A percentile compares a stretch with the other conserved stretches of the same genome.
Conservation (phyloP, 2,888 invertebrate genomes). For the Ornithoptera priamus region DNA sequence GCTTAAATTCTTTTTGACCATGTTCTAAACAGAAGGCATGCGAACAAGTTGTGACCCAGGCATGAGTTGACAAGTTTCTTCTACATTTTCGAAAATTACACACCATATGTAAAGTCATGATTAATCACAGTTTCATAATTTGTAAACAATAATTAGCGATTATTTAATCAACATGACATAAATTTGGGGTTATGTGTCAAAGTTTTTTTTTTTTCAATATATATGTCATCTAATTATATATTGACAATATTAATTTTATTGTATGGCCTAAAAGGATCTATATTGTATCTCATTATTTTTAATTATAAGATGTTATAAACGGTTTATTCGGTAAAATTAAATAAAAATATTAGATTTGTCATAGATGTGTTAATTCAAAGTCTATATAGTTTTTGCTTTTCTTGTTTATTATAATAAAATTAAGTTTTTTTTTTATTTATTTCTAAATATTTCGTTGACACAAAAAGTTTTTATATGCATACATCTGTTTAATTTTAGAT, state of each 20-base stretch:
- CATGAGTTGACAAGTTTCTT: conserved; percentile 67
- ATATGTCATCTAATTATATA: not conserved
- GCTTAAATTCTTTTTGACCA: conserved; percentile 72
- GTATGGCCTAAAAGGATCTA: too few relatives aligned
- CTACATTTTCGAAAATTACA: conserved; percentile 78
- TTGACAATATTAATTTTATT: conserved; percentile 3
- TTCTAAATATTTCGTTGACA: too few relatives aligned
- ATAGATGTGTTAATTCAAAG: too few relatives aligned
- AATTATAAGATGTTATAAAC: too few relatives aligned
- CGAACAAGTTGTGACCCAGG: conserved; percentile 78
- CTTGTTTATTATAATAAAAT: too few relatives aligned
- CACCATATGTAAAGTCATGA: conserved; percentile 67
- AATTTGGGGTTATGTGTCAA: conserved; percentile 33
- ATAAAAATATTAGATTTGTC: too few relatives aligned
- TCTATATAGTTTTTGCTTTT: too few relatives aligned
- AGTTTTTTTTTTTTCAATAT: conserved; percentile 33
- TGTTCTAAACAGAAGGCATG: conserved; percentile 79
- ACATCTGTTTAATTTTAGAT: too few relatives aligned
- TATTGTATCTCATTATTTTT: too few relatives aligned
- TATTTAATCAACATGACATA: conserved; percentile 5
- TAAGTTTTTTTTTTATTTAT: too few relatives aligned
- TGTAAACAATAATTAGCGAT: conserved; percentile 6
- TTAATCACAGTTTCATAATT: conserved; percentile 25
- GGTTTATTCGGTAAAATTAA: too few relatives aligned
- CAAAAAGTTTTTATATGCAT: too few relatives aligned